Conservation (phyloP, 2,888 invertebrate species). For the Oligia fasciuncula region DNA sequence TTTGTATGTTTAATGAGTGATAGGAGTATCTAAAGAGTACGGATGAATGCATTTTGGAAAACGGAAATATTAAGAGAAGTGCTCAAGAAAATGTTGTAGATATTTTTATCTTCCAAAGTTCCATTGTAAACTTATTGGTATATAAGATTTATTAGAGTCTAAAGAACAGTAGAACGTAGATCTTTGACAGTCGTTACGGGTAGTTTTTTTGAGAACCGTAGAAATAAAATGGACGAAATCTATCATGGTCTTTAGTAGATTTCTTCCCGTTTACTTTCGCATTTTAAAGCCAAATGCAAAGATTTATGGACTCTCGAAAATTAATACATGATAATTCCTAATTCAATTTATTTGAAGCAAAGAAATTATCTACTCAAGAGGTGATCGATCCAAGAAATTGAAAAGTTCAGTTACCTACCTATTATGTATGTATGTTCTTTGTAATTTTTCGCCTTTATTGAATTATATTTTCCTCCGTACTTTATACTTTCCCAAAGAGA, state of each 20-base stretch:
- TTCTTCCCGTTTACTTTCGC: not conserved
- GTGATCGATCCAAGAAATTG: conserved; percentile 7
- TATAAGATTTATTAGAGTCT: not conserved
- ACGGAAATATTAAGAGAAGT: not conserved
- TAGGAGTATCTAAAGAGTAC: conserved; percentile 32
- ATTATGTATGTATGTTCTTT: conserved; percentile 51
- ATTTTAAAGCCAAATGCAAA: not conserved
- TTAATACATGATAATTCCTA: not conserved
- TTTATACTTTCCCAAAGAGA: conserved; percentile 64
- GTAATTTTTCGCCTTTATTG: conserved; percentile 64
- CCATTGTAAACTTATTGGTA: not conserved
- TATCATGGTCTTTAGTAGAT: not conserved
- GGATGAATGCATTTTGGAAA: not conserved
- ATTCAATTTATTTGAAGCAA: not conserved
- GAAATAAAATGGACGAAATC: not conserved
- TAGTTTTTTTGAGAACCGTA: not conserved
- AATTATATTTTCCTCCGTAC: conserved; percentile 70
- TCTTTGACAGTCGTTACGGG: not conserved
- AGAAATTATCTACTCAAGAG: not conserved
- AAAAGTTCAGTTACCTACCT: conserved; percentile 40
- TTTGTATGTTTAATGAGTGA: conserved; percentile 51
- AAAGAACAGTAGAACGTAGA: not conserved
- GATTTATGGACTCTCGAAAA: not conserved
- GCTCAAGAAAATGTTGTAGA: not conserved
- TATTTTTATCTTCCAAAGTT: not conserved